These are phyloP conservation scores for Barnardius zonarius DNA, from an alignment of 2,113 vertebrate genomes.

Conservation along the genomic window DNA sequence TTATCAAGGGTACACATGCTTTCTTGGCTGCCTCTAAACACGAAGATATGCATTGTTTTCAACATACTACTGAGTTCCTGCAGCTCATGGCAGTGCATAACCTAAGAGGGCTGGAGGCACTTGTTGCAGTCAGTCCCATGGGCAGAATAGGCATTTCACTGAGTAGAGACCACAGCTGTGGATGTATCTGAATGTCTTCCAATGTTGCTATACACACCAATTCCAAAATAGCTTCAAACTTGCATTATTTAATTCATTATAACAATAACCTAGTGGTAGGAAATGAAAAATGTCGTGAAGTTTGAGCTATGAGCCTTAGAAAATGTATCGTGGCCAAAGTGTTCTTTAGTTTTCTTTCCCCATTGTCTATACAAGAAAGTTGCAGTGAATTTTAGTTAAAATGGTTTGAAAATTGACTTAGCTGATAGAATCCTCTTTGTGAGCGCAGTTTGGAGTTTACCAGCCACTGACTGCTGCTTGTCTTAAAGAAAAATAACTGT, in stretches of 20 bases:
- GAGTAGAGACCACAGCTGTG: background rate
- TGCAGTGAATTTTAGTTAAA: background rate
- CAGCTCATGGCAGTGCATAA: background rate
- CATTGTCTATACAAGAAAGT: background rate
- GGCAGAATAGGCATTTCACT: background rate
- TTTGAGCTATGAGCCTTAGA: background rate
- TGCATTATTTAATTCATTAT: background rate
- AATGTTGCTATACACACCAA: background rate
- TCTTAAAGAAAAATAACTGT: background rate
- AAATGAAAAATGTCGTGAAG: background rate
- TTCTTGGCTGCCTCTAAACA: background rate
- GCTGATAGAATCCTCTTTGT: background rate
- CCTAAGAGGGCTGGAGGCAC: background rate
- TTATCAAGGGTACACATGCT: background rate
- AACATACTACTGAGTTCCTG: background rate
- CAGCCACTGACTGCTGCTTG: background rate
- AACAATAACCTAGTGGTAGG: background rate
- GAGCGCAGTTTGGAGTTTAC: background rate
- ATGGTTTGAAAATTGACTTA: background rate
- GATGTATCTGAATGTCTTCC: background rate
- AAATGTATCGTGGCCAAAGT: background rate
- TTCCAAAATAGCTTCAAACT: background rate
- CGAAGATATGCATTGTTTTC: background rate
- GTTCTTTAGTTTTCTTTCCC: background rate
- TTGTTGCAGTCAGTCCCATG: background rate